phyloP scores from a whole-genome alignment of 30 jellyfish, hydroid and myxozoan species.

The Pseudorhiza aurosa region DNA sequence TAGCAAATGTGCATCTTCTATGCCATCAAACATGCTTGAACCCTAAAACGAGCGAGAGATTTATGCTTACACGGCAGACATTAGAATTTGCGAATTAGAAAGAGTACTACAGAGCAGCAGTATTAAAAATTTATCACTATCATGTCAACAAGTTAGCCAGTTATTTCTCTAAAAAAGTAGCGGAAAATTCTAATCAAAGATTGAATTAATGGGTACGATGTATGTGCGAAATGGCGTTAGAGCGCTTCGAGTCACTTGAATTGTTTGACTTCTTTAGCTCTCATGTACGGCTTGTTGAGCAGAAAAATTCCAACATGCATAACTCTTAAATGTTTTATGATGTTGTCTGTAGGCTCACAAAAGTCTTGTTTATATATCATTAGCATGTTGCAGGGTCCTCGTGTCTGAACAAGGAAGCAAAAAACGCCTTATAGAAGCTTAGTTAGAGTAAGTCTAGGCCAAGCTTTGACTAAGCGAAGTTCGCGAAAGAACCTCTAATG shows the following conservation, averaged over 20 bases:
- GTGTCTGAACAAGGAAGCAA: slow-evolving; percentile 24
- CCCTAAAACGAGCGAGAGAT: slow-evolving; percentile 51
- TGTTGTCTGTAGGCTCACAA: slow-evolving; percentile 68
- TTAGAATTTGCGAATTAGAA: neutral
- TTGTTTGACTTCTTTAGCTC: neutral
- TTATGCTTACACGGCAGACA: neutral
- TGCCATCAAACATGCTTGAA: slow-evolving; percentile 92
- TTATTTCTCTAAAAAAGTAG: neutral
- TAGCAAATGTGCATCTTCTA: slow-evolving; percentile 92
- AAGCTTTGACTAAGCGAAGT: neutral
- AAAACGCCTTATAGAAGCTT: neutral
- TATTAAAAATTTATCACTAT: slow-evolving; percentile 6
- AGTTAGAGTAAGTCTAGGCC: neutral
- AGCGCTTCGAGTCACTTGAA: too few relatives aligned
- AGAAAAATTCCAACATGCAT: slow-evolving; percentile 49
- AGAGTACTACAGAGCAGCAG: neutral
- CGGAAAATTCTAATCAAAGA: neutral
- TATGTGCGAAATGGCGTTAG: too few relatives aligned
- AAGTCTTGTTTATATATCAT: slow-evolving; percentile 65
- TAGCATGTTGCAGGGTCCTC: slow-evolving; percentile 63
- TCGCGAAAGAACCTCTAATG: neutral
- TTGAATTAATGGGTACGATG: too few relatives aligned
- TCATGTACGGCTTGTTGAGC: neutral
- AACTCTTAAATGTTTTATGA: slow-evolving; percentile 66
- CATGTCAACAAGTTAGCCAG: neutral